A percentile compares a stretch with the other conserved stretches of the same genome.
Evolutionary conservation across 1,140 invertebrate genomes (phyloP).

Genomic region (Cotesia typhae): DNA sequence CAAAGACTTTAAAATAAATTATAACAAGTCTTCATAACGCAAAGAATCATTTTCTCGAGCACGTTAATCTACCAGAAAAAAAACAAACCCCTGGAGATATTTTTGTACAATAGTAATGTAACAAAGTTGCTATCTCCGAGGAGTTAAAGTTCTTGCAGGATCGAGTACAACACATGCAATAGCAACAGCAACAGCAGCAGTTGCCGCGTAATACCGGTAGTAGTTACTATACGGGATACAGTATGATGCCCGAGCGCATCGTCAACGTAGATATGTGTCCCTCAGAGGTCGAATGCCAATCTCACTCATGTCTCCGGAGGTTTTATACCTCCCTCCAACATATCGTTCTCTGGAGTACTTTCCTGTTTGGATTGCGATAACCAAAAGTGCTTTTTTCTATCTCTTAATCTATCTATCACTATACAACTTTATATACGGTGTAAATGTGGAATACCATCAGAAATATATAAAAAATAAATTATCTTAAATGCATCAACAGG

Average conservation of each 20-base stretch:
- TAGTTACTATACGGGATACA: not conserved
- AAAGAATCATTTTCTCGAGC: constrained; percentile 18
- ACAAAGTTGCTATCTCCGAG: constrained; percentile 30
- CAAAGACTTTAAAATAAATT: too few species aligned
- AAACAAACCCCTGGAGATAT: constrained; percentile 18
- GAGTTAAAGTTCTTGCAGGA: constrained; percentile 9
- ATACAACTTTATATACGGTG: too few species aligned
- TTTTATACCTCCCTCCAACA: not conserved
- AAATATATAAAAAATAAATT: not conserved
- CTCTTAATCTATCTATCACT: too few species aligned
- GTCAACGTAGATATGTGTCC: constrained; percentile 26
- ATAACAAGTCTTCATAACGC: not conserved
- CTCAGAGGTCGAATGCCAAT: constrained; percentile 27
- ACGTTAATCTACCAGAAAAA: constrained; percentile 14
- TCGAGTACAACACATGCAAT: too few species aligned
- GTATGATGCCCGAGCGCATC: constrained; percentile 26
- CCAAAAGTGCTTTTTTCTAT: constrained; percentile 4
- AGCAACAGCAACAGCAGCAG: too few species aligned
- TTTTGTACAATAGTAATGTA: constrained; percentile 27
- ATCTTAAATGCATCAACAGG: not conserved
- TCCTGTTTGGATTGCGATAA: constrained; percentile 11
- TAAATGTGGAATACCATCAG: too few species aligned
- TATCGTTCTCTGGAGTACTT: constrained; percentile 25
- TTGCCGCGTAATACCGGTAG: too few species aligned
- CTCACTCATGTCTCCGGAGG: constrained; percentile 16